A percentile compares a stretch with the other conserved stretches of the same genome.
phyloP scores from a whole-genome alignment of 2,113 vertebrate genomes.

The Zosterops lateralis region DNA sequence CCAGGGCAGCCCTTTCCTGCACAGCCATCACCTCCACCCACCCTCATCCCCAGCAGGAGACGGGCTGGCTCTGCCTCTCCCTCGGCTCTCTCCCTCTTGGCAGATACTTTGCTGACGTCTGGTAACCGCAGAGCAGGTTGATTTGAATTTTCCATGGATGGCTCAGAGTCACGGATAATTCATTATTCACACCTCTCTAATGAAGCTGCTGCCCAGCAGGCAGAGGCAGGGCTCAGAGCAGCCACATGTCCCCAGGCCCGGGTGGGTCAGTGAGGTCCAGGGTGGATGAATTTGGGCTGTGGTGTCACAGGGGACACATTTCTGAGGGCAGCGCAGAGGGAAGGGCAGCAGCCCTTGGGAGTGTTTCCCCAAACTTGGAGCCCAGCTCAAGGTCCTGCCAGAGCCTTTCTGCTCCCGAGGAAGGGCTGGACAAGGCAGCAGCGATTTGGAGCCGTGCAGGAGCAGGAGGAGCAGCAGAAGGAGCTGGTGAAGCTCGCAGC shows the following conservation, averaged over 20 bases:
- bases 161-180: conserved; percentile 58
- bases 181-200: conserved; percentile 71
- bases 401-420: not conserved
- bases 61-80: not conserved
- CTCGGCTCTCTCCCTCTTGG: conserved; percentile 1
- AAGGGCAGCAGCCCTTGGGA: not conserved
- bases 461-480: not conserved
- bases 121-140: conserved; percentile 44
- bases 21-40: rapidly evolving
- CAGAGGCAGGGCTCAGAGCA: not conserved
- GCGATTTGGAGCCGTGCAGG: rapidly evolving
- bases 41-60: not conserved
- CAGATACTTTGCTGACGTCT: not conserved
- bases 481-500: not conserved
- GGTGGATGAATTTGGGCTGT: not conserved
- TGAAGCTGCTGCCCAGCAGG: conserved; percentile 52
- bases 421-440: not conserved
- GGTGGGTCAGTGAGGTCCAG: not conserved
- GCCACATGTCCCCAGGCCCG: conserved; percentile 3
- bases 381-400: not conserved
- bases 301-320: not conserved
- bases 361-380: not conserved
- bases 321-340: not conserved
- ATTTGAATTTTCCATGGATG: conserved; percentile 65
- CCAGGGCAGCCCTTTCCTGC: not conserved